These are phyloP conservation scores for Pedicia rivosa DNA, from an alignment of 2,888 invertebrate species.

Conservation along the genomic window DNA sequence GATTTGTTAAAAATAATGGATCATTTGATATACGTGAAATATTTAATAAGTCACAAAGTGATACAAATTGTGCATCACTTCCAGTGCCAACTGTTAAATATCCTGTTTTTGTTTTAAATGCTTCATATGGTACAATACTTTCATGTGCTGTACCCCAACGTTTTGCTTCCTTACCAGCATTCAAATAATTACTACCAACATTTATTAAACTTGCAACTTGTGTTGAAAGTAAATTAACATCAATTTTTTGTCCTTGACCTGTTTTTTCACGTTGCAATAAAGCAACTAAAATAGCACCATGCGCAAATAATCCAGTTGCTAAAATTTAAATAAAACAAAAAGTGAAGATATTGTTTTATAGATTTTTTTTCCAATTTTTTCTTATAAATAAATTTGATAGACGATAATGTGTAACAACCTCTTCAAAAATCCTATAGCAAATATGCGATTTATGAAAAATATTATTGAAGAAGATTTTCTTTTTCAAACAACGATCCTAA, in stretches of 20 bases:
- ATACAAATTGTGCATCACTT: conserved; percentile 63
- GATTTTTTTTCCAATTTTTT: too few relatives aligned
- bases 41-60: conserved; percentile 48
- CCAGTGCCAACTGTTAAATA: conserved; percentile 78
- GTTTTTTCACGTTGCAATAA: conserved; percentile 60
- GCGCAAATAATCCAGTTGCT: conserved; percentile 88
- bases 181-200: conserved; percentile 78
- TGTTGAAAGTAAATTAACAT: conserved; percentile 85
- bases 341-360: too few relatives aligned
- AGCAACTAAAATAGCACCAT: conserved; percentile 88
- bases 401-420: too few relatives aligned
- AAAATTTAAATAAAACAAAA: too few relatives aligned
- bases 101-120: conserved; percentile 68
- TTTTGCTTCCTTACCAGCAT: conserved; percentile 58
- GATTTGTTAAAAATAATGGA: conserved; percentile 53
- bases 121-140: conserved; percentile 88
- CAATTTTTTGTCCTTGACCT: conserved; percentile 78
- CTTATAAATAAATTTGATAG: too few relatives aligned
- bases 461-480: too few relatives aligned
- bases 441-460: too few relatives aligned
- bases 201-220: conserved; percentile 82
- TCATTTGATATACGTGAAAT: conserved; percentile 43
- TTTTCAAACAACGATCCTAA: too few relatives aligned
- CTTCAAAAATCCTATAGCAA: too few relatives aligned
- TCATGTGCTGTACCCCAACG: conserved; percentile 89